Base-by-base conservation (phyloP, 2,888 invertebrate species). In the Drosophila pseudotakahashii region DNA sequence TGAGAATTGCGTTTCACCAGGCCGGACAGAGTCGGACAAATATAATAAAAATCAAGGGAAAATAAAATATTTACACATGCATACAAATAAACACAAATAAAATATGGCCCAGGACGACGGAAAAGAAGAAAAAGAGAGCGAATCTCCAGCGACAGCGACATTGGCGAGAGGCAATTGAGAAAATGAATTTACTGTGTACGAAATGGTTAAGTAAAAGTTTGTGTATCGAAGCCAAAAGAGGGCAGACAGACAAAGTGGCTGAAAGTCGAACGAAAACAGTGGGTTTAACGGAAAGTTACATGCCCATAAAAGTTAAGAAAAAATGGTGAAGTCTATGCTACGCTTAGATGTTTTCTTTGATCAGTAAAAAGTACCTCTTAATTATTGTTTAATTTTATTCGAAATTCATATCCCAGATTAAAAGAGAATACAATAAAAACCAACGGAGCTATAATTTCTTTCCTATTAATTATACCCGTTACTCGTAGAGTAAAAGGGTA, bases 1-100 rank as follows among this genome's bases (percentile, higher is more conserved):
- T 16, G 51, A 52, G 81, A 75, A 69, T 73, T 81, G 68, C 72
- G 57, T 62, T 60, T 69, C 74, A 62, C 67, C 69, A 54, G 37
- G 52, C 60, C 64, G 41, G 7, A 10, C 23, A 41, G 45, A 51
- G 51, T 55, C 66, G 54, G 57, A 60, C 73, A 86, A 86, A 82
- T 73, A 83, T 86, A 78, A 86, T 82, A 86, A 82, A 82, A 82
- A 81, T 83, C 78, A 83, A 80, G 81, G 78, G 73, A 78, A 76
- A 83, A 86, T 86, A 71, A 81, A 83, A 82, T 82, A 86, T 86
- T 86, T 86, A 83, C 81, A 83, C 81, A 82, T 68, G 73, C 81
- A 84, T 77, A 74, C 73, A 81, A 82, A 84, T 75, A 84, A 83
- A 81, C 57, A 87, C 77, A 87, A 84, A 84, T 81, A 79, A 87